These are phyloP conservation scores for Protomyctophum bolini DNA, from an alignment of 2,113 vertebrate species.

Conservation along the genomic window DNA sequence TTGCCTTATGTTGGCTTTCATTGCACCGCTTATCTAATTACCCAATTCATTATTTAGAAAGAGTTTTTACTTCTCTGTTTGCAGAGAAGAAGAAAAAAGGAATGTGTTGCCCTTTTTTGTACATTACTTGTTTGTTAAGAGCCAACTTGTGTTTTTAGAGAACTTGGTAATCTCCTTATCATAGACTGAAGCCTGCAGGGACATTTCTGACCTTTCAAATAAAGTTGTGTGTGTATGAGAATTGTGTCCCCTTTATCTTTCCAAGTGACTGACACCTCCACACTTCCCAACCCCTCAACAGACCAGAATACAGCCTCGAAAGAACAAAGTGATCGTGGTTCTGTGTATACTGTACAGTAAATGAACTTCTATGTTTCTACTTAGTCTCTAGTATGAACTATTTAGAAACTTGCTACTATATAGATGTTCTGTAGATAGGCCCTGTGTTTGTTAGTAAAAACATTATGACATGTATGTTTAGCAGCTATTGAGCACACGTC, in stretches of 20 bases:
- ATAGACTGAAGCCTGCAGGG: not conserved
- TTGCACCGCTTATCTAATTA: too few species aligned
- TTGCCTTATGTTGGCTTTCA: too few species aligned
- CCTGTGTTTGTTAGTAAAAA: not conserved
- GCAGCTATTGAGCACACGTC: not conserved
- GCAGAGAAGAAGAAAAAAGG: too few species aligned
- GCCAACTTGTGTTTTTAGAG: not conserved
- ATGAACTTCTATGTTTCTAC: not conserved
- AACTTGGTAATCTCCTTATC: not conserved
- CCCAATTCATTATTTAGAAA: too few species aligned
- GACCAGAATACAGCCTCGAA: too few species aligned
- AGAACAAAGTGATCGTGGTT: too few species aligned
- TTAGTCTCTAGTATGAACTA: conserved; percentile 16
- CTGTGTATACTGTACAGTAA: too few species aligned
- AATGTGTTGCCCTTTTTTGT: too few species aligned
- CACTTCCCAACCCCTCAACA: too few species aligned
- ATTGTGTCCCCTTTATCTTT: not conserved
- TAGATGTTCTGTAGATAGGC: not conserved
- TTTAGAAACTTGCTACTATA: not conserved
- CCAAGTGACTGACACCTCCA: not conserved
- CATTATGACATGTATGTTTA: not conserved
- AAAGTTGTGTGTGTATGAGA: not conserved
- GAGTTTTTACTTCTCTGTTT: too few species aligned
- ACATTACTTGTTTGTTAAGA: too few species aligned
- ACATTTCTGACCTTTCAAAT: not conserved